Evolutionary conservation across 2,113 vertebrate genomes (phyloP).

Genomic region (Zapus hudsonius): DNA sequence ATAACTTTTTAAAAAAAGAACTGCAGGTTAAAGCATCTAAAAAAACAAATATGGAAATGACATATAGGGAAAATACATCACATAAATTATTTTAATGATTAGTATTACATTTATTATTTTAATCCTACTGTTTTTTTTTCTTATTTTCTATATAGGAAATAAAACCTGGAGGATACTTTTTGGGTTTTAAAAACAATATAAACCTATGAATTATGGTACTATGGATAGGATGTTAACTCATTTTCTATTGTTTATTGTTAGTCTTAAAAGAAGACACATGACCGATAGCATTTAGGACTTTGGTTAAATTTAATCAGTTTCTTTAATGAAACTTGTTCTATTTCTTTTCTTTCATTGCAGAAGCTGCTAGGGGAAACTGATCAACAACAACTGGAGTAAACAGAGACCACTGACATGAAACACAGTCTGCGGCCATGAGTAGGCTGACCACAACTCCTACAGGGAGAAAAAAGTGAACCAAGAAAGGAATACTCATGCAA

Average conservation of each 20-base stretch:
- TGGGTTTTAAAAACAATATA: no score
- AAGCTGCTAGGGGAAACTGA: no score
- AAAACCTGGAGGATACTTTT: no score
- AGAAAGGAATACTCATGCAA: no score
- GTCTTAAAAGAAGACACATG: conserved; percentile 3
- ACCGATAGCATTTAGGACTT: background rate
- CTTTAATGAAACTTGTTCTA: conserved; percentile 32
- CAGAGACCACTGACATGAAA: no score
- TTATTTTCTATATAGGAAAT: no score
- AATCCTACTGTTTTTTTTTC: background rate
- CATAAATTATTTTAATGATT: background rate
- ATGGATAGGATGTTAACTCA: background rate
- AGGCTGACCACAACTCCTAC: no score
- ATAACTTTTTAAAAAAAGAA: no score
- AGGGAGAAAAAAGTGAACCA: no score
- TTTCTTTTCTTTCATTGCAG: background rate
- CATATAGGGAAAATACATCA: background rate
- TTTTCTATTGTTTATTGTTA: conserved; percentile 9
- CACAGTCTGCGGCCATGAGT: no score
- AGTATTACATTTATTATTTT: background rate
- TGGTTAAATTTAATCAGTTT: conserved; percentile 31
- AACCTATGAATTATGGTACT: background rate
- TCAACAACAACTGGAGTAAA: no score
- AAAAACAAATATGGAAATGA: background rate
- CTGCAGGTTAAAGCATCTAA: background rate